These are phyloP conservation scores for Sebastes taczanowskii DNA, from an alignment of 2,797 vertebrate genomes.

Conservation along the genomic window DNA sequence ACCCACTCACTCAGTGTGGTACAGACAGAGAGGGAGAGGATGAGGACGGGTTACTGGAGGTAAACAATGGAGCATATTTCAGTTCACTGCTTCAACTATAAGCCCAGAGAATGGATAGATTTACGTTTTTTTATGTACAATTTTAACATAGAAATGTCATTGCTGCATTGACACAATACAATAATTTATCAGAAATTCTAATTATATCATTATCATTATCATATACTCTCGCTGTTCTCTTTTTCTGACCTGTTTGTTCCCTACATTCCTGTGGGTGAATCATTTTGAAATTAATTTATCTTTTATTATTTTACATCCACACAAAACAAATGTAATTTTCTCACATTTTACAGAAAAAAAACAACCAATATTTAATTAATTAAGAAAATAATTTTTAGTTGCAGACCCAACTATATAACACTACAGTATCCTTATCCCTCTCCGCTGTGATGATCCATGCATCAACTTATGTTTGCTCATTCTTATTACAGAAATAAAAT, in stretches of 20 bases:
- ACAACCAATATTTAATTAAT: not conserved
- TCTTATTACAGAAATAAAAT: not conserved
- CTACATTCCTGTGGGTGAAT: not conserved
- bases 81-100: constrained; percentile 15
- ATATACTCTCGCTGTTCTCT: too few species aligned
- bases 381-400: not conserved
- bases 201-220: not conserved
- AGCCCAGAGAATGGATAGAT: not conserved
- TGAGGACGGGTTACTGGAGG: constrained; percentile 31
- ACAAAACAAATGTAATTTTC: not conserved
- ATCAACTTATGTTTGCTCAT: not conserved
- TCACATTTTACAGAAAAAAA: too few species aligned
- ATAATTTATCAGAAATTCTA: not conserved
- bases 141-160: not conserved
- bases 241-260: not conserved
- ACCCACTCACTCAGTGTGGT: constrained; percentile 66
- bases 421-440: not conserved
- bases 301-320: not conserved
- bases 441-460: not conserved
- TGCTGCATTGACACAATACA: not conserved
- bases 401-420: not conserved
- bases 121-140: not conserved
- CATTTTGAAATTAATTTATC: not conserved
- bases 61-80: constrained; percentile 20
- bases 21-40: constrained; percentile 40